Conservation (phyloP, 2,113 vertebrate species). For the Barnardius zonarius region DNA sequence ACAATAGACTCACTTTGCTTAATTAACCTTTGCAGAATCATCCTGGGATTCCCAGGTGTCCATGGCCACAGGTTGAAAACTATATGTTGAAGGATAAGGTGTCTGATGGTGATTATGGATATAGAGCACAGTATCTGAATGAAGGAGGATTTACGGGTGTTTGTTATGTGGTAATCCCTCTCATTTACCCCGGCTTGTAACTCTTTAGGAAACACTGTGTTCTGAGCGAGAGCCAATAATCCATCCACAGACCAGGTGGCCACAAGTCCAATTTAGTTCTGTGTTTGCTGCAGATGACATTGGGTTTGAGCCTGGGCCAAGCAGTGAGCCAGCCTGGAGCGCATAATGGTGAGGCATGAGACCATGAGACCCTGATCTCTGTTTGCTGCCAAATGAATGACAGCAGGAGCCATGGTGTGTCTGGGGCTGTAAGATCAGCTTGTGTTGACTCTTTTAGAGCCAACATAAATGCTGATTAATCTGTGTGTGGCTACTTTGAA, state of each 20-base stretch:
- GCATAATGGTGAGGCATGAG: not conserved
- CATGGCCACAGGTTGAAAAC: not conserved
- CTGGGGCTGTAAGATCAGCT: not conserved
- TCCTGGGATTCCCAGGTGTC: not conserved
- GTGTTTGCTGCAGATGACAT: not conserved
- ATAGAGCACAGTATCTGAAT: not conserved
- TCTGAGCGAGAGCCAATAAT: not conserved
- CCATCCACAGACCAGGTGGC: not conserved
- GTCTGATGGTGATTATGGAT: not conserved
- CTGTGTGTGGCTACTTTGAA: not conserved
- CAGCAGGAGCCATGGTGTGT: not conserved
- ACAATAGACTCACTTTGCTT: conserved; percentile 4
- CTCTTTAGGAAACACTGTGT: not conserved
- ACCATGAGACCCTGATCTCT: not conserved
- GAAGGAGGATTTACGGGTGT: not conserved
- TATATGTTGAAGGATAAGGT: not conserved
- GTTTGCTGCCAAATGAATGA: not conserved
- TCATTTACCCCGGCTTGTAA: not conserved
- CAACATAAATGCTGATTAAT: not conserved
- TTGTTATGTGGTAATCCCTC: not conserved
- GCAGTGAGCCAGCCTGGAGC: not conserved
- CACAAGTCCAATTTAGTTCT: not conserved
- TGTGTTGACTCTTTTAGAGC: not conserved
- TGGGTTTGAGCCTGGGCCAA: not conserved
- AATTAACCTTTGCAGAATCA: conserved; percentile 50